phyloP scores from a whole-genome alignment of 2,797 vertebrate species.

The Gobio occitaniae region DNA sequence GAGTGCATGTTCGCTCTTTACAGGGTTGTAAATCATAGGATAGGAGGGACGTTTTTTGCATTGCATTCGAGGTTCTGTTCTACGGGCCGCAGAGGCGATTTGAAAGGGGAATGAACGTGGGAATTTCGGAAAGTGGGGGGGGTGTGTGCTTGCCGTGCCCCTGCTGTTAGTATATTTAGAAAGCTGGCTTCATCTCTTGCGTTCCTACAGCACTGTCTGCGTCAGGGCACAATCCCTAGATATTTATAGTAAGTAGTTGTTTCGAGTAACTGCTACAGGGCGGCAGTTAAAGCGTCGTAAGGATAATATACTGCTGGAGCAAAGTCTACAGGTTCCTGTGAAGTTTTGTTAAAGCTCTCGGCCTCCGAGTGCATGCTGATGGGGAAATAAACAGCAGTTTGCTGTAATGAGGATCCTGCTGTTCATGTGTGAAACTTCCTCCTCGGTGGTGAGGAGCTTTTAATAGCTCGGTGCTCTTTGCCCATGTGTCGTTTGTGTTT shows the following conservation, averaged over 20 bases:
- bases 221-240: constrained; percentile 16
- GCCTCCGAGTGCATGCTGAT: constrained; percentile 34
- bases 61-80: background rate
- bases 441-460: constrained; percentile 70
- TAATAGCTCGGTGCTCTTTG: constrained; percentile 61
- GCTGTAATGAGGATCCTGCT: constrained; percentile 75
- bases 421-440: constrained; percentile 69
- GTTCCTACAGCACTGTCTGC: constrained; percentile 15
- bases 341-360: constrained; percentile 39
- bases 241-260: constrained; percentile 46
- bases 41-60: background rate
- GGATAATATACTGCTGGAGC: constrained; percentile 40
- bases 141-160: background rate
- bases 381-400: constrained; percentile 53
- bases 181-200: constrained; percentile 13
- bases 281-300: constrained; percentile 20
- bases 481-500: constrained; percentile 38
- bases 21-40: constrained; percentile 27
- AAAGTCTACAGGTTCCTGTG: constrained; percentile 30
- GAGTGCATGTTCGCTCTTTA: constrained; percentile 32
- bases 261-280: constrained; percentile 22
- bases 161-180: constrained; percentile 39
- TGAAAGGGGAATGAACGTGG: constrained; percentile 11
- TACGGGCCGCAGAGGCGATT: background rate
- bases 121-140: constrained; percentile 8